A percentile compares a stretch with the other conserved stretches of the same genome.
These are phyloP conservation scores for Lophotriccus pileatus DNA, from an alignment of 2,797 vertebrate genomes.

Conservation along the genomic window DNA sequence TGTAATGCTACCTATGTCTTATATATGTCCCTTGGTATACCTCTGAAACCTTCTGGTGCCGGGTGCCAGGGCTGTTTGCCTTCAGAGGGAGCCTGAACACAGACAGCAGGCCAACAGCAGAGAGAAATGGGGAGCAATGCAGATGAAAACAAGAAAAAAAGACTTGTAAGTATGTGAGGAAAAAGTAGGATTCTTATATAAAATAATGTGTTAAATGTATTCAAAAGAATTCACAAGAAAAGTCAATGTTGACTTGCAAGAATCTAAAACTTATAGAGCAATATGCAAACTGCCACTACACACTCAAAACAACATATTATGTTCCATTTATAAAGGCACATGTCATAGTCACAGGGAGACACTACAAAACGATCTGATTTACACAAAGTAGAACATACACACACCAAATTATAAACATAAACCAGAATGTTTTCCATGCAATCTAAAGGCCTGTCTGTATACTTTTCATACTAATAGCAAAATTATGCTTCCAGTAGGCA, in stretches of 20 bases:
- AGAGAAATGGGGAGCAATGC: background rate
- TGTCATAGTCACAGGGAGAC: background rate
- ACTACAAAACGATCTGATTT: conserved; percentile 18
- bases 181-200: background rate
- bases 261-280: background rate
- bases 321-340: conserved; percentile 33
- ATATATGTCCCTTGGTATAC: background rate
- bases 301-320: conserved; percentile 3
- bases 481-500: conserved; percentile 18
- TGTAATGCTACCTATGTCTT: background rate
- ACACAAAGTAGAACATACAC: background rate
- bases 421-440: background rate
- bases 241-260: background rate
- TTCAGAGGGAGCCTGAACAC: background rate
- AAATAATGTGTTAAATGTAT: background rate
- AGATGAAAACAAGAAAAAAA: background rate
- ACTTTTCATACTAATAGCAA: background rate
- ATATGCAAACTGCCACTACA: background rate
- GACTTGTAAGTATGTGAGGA: background rate
- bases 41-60: background rate
- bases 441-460: background rate
- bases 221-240: background rate
- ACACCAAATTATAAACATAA: conserved; percentile 6
- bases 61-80: background rate
- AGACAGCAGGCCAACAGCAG: background rate